Conservation (phyloP, 2,797 vertebrate genomes). For the Periparus ater region DNA sequence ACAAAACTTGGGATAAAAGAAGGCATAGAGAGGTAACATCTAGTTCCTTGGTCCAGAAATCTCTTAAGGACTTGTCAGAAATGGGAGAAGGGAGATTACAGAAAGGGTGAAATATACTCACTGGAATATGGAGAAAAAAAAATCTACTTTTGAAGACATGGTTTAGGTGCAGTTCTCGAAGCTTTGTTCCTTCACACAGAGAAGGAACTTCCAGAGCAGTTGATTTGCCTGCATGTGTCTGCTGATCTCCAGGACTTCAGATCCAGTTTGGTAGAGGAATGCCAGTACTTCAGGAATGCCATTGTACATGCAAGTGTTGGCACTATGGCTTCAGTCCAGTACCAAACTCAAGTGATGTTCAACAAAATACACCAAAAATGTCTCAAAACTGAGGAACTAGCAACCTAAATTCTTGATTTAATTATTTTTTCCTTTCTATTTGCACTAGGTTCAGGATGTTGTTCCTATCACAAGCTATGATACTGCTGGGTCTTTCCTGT, state of each 20-base stretch:
- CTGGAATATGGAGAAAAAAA: background rate
- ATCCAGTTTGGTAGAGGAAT: background rate
- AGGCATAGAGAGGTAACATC: background rate
- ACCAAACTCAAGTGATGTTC: background rate
- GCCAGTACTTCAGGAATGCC: background rate
- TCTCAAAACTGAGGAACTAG: background rate
- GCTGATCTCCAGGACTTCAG: background rate
- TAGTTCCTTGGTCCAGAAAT: background rate
- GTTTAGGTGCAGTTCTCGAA: background rate
- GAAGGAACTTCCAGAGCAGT: background rate
- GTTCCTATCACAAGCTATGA: conserved; percentile 97
- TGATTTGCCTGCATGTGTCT: background rate
- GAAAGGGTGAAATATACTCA: background rate
- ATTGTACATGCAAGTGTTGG: fast-evolving
- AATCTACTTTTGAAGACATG: background rate
- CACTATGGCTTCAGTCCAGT: background rate
- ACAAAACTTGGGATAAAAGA: background rate
- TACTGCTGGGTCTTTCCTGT: conserved; percentile 94
- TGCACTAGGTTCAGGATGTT: conserved; percentile 92
- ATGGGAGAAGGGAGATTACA: background rate
- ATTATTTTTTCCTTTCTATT: background rate
- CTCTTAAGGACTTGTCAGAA: background rate
- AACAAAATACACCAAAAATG: background rate
- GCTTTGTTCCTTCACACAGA: background rate
- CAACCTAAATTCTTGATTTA: background rate